Percentiles rank a stretch among this genome's conserved stretches.
Conservation (phyloP, 2,888 invertebrate genomes). For the Laothoe populi region DNA sequence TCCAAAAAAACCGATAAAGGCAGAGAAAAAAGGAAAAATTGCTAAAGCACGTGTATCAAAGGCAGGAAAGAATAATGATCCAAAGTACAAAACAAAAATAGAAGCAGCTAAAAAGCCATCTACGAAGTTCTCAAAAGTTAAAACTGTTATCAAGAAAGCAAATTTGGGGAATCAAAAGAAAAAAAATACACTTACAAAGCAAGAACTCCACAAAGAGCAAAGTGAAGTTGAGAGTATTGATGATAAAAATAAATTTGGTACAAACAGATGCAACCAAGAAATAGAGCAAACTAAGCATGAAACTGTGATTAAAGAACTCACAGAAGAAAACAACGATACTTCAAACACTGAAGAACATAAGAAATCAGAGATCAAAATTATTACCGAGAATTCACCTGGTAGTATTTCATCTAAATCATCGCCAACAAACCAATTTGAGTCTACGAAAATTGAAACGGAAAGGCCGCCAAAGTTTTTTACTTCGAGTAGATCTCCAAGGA, state of each 20-base stretch:
- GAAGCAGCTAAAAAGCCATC: slow-evolving; percentile 59
- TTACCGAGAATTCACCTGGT: slow-evolving; percentile 32
- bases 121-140: slow-evolving; percentile 61
- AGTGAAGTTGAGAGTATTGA: slow-evolving; percentile 33
- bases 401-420: slow-evolving; percentile 41
- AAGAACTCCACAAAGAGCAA: slow-evolving; percentile 41
- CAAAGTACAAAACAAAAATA: slow-evolving; percentile 76
- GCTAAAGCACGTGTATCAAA: slow-evolving; percentile 48
- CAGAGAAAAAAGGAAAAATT: slow-evolving; percentile 52
- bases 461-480: slow-evolving; percentile 80
- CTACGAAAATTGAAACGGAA: slow-evolving; percentile 70
- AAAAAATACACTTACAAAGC: slow-evolving; percentile 45
- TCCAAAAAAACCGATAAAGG: slow-evolving; percentile 56
- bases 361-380: slow-evolving; percentile 40
- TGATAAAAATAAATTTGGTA: slow-evolving; percentile 37
- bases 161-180: slow-evolving; percentile 57
- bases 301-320: slow-evolving; percentile 30
- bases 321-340: slow-evolving; percentile 39
- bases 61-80: slow-evolving; percentile 56
- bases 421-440: slow-evolving; percentile 48
- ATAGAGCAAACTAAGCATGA: slow-evolving; percentile 28
- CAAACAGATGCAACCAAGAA: slow-evolving; percentile 31
- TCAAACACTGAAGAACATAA: slow-evolving; percentile 35
- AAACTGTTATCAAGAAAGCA: slow-evolving; percentile 61
- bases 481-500: slow-evolving; percentile 72